These are phyloP conservation scores for Sporophila hypoxantha DNA, from an alignment of 2,113 vertebrate genomes.

Conservation along the genomic window DNA sequence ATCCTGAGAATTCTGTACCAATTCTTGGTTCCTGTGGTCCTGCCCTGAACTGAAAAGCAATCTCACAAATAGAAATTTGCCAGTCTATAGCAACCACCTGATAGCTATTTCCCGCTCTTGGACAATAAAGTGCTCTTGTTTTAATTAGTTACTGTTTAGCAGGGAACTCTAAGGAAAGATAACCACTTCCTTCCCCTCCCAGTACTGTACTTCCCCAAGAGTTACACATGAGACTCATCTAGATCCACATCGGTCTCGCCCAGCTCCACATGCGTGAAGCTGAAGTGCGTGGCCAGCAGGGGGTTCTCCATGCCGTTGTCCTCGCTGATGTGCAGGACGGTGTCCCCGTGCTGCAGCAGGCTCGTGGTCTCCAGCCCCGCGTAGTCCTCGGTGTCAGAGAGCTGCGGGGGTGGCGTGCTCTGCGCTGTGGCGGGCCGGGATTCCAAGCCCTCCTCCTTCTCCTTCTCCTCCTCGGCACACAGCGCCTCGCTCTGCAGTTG, in stretches of 20 bases:
- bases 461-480: constrained; percentile 49
- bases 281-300: constrained; percentile 75
- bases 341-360: constrained; percentile 79
- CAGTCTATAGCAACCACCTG: background rate
- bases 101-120: constrained; percentile 5
- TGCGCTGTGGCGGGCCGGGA: constrained; percentile 31
- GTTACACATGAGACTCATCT: constrained; percentile 90
- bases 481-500: constrained; percentile 53
- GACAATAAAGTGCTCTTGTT: constrained; percentile 66
- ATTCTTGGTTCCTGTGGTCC: constrained; percentile 13
- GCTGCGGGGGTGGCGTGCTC: constrained; percentile 54
- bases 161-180: background rate
- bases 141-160: background rate
- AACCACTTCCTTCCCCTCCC: background rate
- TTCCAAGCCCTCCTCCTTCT: constrained; percentile 55
- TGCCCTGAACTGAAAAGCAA: constrained; percentile 33
- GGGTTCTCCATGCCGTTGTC: constrained; percentile 90
- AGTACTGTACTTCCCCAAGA: background rate
- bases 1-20: constrained; percentile 32
- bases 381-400: constrained; percentile 81
- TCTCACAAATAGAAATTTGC: constrained; percentile 11
- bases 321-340: constrained; percentile 81
- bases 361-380: constrained; percentile 82
- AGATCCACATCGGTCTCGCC: constrained; percentile 71
- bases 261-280: constrained; percentile 73